Base-by-base conservation (phyloP, 2,113 vertebrate species). In the Alectura lathami region DNA sequence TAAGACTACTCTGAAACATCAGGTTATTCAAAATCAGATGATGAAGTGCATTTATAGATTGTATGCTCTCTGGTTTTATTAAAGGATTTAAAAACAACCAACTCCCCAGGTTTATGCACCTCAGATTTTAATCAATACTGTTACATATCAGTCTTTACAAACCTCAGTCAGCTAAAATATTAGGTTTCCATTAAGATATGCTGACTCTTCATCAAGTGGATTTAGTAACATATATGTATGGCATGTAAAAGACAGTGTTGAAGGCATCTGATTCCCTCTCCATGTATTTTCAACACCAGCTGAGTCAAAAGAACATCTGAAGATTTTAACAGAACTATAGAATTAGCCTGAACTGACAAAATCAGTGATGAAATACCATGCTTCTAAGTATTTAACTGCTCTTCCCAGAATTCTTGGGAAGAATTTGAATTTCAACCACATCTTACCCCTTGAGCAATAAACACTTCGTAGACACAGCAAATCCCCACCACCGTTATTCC, bases 401-500 rank as follows among this genome's bases (percentile, higher is more conserved):
- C 51, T 29, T 48, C 87, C 64, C 13, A 91, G 16, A 73, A 95
- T 32, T 79, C 54, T 64, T 50, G 36, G 83, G 73, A 66, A 80
- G 27, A 77, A 86, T 79, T 67, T 56, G 38, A 50, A 89, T 96
- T 88, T 85, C 40, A 94, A 59, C 17, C 18, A 38, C 32, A 86
- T 42, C 99, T 99, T 98, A 99, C 99, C 98, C 98, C 98, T 96
- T 99, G 99, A 76, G 99, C 99, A 91, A 99, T 97, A 97, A 99
- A 99, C 79, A 99, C 99, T 97, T 99, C 99, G 70, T 99, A 98
- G 17, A 99, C 98, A 92, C 99, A 99, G 97, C 99, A 99, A 97
- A 99, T 99, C 56, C 99, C 99, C 57, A 99, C 98, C 42, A 99
- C 99, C 1, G 99, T 99, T 96, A 99, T 99, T 86, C 99, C 99